These are phyloP conservation scores for Pseudopipra pipra DNA, from an alignment of 2,113 vertebrate species.

Conservation along the genomic window DNA sequence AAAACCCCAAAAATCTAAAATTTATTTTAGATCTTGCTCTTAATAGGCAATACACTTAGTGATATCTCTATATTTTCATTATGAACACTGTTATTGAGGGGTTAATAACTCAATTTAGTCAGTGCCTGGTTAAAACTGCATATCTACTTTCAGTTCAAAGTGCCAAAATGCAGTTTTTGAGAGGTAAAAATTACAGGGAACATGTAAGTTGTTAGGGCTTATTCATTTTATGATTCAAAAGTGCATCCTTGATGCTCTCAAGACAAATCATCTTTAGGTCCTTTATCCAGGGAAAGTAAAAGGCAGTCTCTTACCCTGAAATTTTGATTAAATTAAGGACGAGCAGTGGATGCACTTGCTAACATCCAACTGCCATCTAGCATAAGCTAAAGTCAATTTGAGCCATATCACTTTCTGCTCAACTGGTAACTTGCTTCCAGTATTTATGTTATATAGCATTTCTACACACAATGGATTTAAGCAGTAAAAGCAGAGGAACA, in stretches of 20 bases:
- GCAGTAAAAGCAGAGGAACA: background rate
- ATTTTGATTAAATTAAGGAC: background rate
- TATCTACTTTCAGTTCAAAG: background rate
- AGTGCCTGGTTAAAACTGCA: background rate
- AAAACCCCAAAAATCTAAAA: background rate
- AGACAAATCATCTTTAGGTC: background rate
- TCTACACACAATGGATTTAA: slow-evolving; percentile 1
- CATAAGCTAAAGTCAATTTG: background rate
- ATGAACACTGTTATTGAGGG: background rate
- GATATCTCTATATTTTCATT: background rate
- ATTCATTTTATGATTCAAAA: background rate
- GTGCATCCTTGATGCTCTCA: background rate
- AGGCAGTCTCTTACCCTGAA: background rate
- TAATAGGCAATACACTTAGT: background rate
- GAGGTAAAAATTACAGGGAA: background rate
- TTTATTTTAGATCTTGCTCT: background rate
- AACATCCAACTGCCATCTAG: background rate
- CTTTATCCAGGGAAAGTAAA: background rate
- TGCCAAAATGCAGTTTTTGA: background rate
- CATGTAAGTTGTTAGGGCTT: background rate
- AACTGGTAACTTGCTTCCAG: background rate
- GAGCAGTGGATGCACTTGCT: background rate
- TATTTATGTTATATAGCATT: background rate
- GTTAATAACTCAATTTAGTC: background rate
- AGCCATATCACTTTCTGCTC: background rate